A percentile compares a stretch with the other conserved stretches of the same genome.
Evolutionary conservation across 2,888 invertebrate species (phyloP).

Genomic region (Aleiodes testaceus): DNA sequence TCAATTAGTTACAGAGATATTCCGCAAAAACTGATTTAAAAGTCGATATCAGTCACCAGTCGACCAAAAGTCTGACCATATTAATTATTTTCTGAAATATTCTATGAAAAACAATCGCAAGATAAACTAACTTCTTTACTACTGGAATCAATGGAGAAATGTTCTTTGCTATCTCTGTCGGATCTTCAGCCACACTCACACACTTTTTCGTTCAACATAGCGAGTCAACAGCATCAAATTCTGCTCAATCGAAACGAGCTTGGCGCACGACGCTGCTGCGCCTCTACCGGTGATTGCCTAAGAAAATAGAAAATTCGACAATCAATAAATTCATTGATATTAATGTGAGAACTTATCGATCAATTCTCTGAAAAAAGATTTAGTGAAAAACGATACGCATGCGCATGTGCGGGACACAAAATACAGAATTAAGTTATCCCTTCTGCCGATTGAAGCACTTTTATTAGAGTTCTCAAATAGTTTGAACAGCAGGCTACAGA

Average conservation of each 20-base stretch:
- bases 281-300: background rate
- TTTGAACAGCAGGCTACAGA: slow-evolving; percentile 1
- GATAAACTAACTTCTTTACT: background rate
- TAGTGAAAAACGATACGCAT: slow-evolving; percentile 16
- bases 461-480: slow-evolving; percentile 21
- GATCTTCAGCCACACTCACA: slow-evolving; percentile 34
- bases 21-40: too few species aligned
- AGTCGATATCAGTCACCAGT: too few species aligned
- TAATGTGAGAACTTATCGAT: slow-evolving; percentile 34
- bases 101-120: too few species aligned
- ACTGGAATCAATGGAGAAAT: slow-evolving; percentile 6
- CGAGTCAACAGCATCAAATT: background rate
- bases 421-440: background rate
- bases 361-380: background rate
- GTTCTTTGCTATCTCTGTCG: slow-evolving; percentile 37
- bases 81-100: too few species aligned
- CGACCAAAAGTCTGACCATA: too few species aligned
- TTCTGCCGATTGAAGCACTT: slow-evolving; percentile 8
- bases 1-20: too few species aligned
- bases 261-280: too few species aligned
- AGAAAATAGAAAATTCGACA: background rate
- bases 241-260: background rate
- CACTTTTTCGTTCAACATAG: slow-evolving; percentile 16
- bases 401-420: slow-evolving; percentile 12
- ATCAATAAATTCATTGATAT: background rate